Percentiles rank a stretch among this genome's conserved stretches.
phyloP scores from a whole-genome alignment of 2,797 vertebrate species.

The Anguilla pacifica region DNA sequence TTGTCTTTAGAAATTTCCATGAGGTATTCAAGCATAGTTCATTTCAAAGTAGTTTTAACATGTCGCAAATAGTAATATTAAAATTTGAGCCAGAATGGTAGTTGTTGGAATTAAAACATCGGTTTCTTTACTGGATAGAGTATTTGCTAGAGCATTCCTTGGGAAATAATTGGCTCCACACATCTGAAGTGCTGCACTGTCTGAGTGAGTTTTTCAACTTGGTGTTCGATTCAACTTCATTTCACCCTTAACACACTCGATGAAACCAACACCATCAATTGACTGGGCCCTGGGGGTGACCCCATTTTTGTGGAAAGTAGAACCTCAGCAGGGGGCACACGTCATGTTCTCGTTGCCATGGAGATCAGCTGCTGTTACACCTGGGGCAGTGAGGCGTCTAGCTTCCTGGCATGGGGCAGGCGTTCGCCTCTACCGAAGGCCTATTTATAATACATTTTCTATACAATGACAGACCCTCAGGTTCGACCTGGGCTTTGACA shows the following conservation, averaged over 20 bases:
- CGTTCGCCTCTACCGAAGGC: not conserved
- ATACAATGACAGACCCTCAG: not conserved
- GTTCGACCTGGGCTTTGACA: not conserved
- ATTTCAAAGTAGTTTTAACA: conserved; percentile 41
- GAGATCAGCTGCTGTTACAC: not conserved
- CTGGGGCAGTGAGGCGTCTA: not conserved
- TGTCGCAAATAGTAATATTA: conserved; percentile 53
- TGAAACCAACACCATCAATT: not conserved
- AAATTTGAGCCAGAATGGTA: conserved; percentile 35
- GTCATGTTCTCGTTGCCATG: not conserved
- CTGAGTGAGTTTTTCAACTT: not conserved
- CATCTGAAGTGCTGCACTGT: not conserved
- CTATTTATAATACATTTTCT: not conserved
- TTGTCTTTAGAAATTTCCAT: conserved; percentile 36
- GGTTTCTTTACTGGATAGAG: conserved; percentile 18
- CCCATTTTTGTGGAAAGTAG: not conserved
- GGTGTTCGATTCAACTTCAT: not conserved
- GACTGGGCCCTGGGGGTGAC: not conserved
- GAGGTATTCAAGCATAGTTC: conserved; percentile 50
- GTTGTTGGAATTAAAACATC: conserved; percentile 42
- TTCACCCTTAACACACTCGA: not conserved
- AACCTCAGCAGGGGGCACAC: not conserved
- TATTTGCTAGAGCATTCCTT: conserved; percentile 2
- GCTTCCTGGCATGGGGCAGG: not conserved
- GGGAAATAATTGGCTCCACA: not conserved